Base-by-base conservation (phyloP, 1,140 invertebrate genomes). In the Polypedilum vanderplanki region DNA sequence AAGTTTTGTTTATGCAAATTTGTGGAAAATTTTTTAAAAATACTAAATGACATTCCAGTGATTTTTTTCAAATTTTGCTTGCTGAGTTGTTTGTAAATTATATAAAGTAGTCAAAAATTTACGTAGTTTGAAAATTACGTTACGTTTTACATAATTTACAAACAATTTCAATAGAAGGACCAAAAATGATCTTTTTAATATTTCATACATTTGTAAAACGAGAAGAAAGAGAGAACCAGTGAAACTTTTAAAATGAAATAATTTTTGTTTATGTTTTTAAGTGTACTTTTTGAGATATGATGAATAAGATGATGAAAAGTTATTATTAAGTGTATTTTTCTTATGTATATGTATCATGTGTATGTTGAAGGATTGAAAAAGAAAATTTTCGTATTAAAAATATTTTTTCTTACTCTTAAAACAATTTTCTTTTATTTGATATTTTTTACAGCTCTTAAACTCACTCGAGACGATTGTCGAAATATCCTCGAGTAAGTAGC, bases 331-430 rank as follows among this genome's bases (percentile, higher is more conserved):
- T 57, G 46, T 57, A 57, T 57, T 57, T 57, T 57, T 57, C n/a
- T 57, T 57, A 57, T 57, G 46, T n/a, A n/a, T 12, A 57, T 12
- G 18, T 70, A 18, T 18, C 18, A 70, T 70, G 20, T 70, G 18
- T 70, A 70, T 70, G 65, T 70, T 70, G 18, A 70, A 70, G 65
- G 65, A 70, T 70, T 18, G 20, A 70, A 70, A 70, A 57, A 57
- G n/a, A 57, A 57, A 70, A 70, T 17, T 57, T 57, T 57, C 46
- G n/a, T 15, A 57, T 57, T 57, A 57, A 57, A 33, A 57, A 57
- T n/a, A 57, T 57, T 57, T 33, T 57, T 57, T 57, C 46, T 57
- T 57, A n/a, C 46, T 57, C 46, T 57, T 57, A 57, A 57, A n/a
- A 57, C 12, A 57, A 57, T 57, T 57, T 57, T 57, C 12, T 57